Evolutionary conservation across 2,797 vertebrate genomes (phyloP), one percentile per base, ranked within the genome.

Genomic region (Pelodytes ibericus): DNA sequence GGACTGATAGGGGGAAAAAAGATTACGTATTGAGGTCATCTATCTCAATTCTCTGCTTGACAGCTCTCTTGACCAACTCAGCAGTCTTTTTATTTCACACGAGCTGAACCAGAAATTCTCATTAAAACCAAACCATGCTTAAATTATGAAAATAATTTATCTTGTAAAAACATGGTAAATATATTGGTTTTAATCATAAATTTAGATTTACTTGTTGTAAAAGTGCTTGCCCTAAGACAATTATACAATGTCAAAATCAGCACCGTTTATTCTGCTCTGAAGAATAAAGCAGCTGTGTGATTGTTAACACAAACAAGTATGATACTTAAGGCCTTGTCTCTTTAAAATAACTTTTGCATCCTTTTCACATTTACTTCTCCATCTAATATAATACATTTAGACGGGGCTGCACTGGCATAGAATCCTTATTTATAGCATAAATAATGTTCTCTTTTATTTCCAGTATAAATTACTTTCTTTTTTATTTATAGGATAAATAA

Each of bases 341-440:
- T 22, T 27, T 25, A 2, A 64, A 44, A 49, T 24, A 10, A 3
- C 20, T 22, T 31, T 3, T 25, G 24, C 29, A 26, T 24, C 41
- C 41, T 16, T 80, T 89, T 80, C 81, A 84, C 84, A 84, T 90
- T 85, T 85, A 84, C 89, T 90, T 88, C 86, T 83, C 83, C 15
- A n/a, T 33, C 33, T 18, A 11, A 36, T 36, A 10, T 13, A 44
- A 15, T 16, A 1, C 13, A 44, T 44, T 9, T 13, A 15, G 3
- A 44, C 13, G 3, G 10, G 1, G 10, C 41, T 44, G 41, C 18
- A 44, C 41, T 13, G 41, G 7, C 13, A 13, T 13, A 36, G 33
- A 36, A 36, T 5, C 1, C 13, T 36, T 36, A 5, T 36, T 5
- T 5, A 36, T 13, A 36, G 33, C n/a, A n/a, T n/a, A n/a, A n/a